phyloP scores from a whole-genome alignment of 2,113 vertebrate genomes.

The Paramisgurnus dabryanus region DNA sequence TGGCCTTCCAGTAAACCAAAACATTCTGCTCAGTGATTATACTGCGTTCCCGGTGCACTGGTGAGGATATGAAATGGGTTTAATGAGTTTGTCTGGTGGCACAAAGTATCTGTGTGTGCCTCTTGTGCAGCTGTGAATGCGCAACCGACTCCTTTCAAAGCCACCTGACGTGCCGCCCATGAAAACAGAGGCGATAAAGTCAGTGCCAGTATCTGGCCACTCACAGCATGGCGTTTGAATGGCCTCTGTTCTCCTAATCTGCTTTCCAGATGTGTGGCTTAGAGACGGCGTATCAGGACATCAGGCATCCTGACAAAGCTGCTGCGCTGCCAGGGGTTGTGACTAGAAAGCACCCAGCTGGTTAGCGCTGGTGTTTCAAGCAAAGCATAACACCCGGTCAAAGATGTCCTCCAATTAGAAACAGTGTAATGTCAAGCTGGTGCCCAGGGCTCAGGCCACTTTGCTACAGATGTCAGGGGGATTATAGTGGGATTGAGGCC shows the following conservation, averaged over 20 bases:
- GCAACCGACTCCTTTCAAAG: conserved; percentile 37
- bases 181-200: conserved; percentile 51
- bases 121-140: conserved; percentile 34
- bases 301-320: conserved; percentile 36
- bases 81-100: conserved; percentile 30
- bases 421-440: conserved; percentile 23
- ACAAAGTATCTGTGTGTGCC: neutral
- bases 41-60: conserved; percentile 1
- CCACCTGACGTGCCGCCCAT: conserved; percentile 18
- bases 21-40: conserved; percentile 13
- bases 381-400: conserved; percentile 38
- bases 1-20: conserved; percentile 22
- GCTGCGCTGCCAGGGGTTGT: conserved; percentile 10
- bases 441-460: conserved; percentile 3
- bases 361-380: conserved; percentile 44
- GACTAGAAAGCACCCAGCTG: conserved; percentile 31
- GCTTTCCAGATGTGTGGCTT: conserved; percentile 52
- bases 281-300: conserved; percentile 46
- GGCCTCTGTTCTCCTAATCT: conserved; percentile 50
- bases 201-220: conserved; percentile 38
- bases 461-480: conserved; percentile 39
- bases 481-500: conserved; percentile 43
- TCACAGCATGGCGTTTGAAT: conserved; percentile 44
- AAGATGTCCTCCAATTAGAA: conserved; percentile 26
- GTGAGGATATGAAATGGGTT: conserved; percentile 3